phyloP scores from a whole-genome alignment of 2,888 invertebrate species.

The Chymomyza caudatula region DNA sequence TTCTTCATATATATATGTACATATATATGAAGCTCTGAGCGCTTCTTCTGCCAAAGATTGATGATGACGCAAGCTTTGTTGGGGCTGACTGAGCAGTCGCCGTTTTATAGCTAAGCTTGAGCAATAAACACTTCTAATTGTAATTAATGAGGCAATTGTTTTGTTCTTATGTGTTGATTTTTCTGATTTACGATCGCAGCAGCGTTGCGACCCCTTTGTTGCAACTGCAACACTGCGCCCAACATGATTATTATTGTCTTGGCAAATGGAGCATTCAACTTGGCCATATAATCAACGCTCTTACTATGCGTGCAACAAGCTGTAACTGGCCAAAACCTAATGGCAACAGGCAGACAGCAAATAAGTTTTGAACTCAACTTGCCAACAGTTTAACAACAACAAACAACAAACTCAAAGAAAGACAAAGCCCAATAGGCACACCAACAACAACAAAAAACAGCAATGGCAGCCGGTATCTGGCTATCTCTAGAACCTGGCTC shows the following conservation, averaged over 20 bases:
- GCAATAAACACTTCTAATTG: conserved; percentile 73
- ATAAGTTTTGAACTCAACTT: background rate
- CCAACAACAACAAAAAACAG: background rate
- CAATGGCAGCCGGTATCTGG: background rate
- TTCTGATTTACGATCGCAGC: conserved; percentile 46
- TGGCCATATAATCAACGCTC: conserved; percentile 11
- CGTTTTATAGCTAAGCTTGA: conserved; percentile 58
- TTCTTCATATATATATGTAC: conserved; percentile 10
- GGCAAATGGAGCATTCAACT: conserved; percentile 59
- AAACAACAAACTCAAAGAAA: background rate
- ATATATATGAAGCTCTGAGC: background rate
- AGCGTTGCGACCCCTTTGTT: too few species aligned
- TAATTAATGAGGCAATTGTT: conserved; percentile 73
- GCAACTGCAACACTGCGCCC: conserved; percentile 3
- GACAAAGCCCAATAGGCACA: background rate
- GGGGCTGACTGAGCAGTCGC: conserved; percentile 26
- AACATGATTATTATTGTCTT: conserved; percentile 19
- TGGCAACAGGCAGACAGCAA: too few species aligned
- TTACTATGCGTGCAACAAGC: background rate
- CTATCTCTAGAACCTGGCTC: background rate
- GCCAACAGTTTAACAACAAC: too few species aligned
- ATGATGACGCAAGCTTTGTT: conserved; percentile 59
- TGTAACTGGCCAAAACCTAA: too few species aligned
- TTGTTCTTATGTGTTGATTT: conserved; percentile 63
- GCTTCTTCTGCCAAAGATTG: conserved; percentile 35